These are phyloP conservation scores for Hyla sarda DNA, from an alignment of 2,113 vertebrate species.

Conservation along the genomic window DNA sequence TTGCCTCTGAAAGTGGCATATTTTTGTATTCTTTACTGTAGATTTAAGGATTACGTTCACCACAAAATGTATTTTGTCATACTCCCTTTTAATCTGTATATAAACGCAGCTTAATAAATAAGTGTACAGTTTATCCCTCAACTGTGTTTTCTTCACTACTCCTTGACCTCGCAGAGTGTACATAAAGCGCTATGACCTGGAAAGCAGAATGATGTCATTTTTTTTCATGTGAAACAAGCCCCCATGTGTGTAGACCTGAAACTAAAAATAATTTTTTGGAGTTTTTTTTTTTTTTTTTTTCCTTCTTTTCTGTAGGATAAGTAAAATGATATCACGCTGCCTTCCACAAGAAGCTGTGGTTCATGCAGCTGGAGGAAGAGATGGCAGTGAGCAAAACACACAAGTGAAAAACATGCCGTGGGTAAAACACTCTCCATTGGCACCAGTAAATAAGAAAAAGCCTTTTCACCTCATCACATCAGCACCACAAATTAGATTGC, in stretches of 20 bases:
- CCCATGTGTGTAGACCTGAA: not conserved
- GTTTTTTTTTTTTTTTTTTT: too few species aligned
- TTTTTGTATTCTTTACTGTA: constrained; percentile 60
- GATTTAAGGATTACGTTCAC: constrained; percentile 59
- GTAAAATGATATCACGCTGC: constrained; percentile 46
- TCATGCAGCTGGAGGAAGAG: constrained; percentile 42
- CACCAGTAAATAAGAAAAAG: not conserved
- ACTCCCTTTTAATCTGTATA: constrained; percentile 60
- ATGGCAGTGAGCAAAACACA: constrained; percentile 55
- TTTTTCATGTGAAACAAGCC: not conserved
- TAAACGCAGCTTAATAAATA: constrained; percentile 60
- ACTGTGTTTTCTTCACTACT: constrained; percentile 59
- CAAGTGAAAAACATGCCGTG: too few species aligned
- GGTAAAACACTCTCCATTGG: too few species aligned
- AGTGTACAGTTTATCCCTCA: constrained; percentile 58
- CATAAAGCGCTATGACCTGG: not conserved
- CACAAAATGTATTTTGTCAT: constrained; percentile 61
- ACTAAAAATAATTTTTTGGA: not conserved
- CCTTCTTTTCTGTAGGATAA: not conserved
- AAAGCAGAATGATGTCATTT: constrained; percentile 48
- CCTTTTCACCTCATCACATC: too few species aligned
- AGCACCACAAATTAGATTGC: too few species aligned
- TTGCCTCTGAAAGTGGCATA: constrained; percentile 57
- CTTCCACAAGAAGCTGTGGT: constrained; percentile 33
- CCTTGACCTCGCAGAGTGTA: constrained; percentile 16